Percentiles rank a stretch among this genome's conserved stretches.
Evolutionary conservation across 2,888 invertebrate genomes (phyloP).

Genomic region (Minunthozetes semirufus): DNA sequence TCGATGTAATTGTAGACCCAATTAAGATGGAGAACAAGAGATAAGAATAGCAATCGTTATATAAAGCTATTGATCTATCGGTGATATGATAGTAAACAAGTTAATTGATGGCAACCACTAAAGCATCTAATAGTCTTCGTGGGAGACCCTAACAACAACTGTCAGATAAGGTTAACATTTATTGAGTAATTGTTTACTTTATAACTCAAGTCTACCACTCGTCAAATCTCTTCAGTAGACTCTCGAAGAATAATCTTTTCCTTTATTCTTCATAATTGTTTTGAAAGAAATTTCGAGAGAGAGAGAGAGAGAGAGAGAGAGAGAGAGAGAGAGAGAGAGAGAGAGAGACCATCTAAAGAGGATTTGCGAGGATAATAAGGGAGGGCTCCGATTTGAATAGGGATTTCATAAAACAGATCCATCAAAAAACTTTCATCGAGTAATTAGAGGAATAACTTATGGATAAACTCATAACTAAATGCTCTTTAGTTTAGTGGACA

Average conservation of each 20-base stretch:
- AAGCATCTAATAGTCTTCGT: background rate
- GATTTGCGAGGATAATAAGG: background rate
- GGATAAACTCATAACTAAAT: background rate
- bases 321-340: too few relatives aligned
- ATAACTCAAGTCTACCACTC: background rate
- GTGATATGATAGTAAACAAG: constrained; percentile 6
- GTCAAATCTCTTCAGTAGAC: background rate
- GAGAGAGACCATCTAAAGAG: too few relatives aligned
- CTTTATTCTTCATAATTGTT: background rate
- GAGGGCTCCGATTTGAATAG: too few relatives aligned
- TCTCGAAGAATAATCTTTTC: background rate
- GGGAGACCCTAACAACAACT: constrained; percentile 5
- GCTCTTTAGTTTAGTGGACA: background rate
- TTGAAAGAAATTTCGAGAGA: background rate
- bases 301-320: too few relatives aligned
- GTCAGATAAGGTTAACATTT: constrained; percentile 1
- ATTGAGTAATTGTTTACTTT: constrained; percentile 14
- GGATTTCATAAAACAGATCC: background rate
- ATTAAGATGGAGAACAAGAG: background rate
- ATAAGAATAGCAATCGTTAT: constrained; percentile 6
- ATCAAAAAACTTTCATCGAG: background rate
- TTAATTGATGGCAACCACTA: constrained; percentile 5
- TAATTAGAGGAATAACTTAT: background rate
- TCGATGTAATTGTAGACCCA: background rate
- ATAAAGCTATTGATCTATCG: background rate